Conservation (phyloP, 2,888 invertebrate species). For the Cylloceria caligata region DNA sequence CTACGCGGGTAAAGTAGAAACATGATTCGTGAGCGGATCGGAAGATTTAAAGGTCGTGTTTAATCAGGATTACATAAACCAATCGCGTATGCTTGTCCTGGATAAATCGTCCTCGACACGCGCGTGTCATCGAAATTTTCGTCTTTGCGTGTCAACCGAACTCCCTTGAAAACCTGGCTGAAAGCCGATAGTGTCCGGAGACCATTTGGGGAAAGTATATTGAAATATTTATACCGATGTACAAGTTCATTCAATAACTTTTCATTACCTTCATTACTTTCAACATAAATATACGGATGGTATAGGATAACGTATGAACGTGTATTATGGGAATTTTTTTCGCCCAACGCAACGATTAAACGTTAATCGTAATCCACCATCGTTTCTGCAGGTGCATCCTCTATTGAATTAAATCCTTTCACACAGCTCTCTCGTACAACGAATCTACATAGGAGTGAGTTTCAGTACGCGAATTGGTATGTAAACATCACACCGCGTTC, state of each 20-base stretch:
- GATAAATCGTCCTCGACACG: background rate
- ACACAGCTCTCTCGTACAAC: slow-evolving; percentile 24
- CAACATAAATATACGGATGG: too few relatives aligned
- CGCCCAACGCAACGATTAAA: too few relatives aligned
- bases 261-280: too few relatives aligned
- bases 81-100: slow-evolving; percentile 49
- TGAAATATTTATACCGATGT: too few relatives aligned
- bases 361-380: background rate
- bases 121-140: slow-evolving; percentile 18
- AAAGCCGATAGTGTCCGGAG: too few relatives aligned
- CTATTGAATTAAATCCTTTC: slow-evolving; percentile 20
- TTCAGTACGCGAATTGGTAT: slow-evolving; percentile 22
- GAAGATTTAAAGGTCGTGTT: slow-evolving; percentile 75
- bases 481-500: slow-evolving; percentile 38
- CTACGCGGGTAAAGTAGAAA: slow-evolving; percentile 77
- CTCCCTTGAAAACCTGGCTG: too few relatives aligned
- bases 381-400: background rate
- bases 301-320: too few relatives aligned
- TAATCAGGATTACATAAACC: slow-evolving; percentile 69
- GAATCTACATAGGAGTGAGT: slow-evolving; percentile 8
- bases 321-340: too few relatives aligned
- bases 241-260: too few relatives aligned
- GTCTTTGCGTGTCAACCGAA: background rate
- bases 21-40: slow-evolving; percentile 71
- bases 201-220: too few relatives aligned